Base-by-base conservation (phyloP, 2,888 invertebrate genomes). In the Trichacis sp. region DNA sequence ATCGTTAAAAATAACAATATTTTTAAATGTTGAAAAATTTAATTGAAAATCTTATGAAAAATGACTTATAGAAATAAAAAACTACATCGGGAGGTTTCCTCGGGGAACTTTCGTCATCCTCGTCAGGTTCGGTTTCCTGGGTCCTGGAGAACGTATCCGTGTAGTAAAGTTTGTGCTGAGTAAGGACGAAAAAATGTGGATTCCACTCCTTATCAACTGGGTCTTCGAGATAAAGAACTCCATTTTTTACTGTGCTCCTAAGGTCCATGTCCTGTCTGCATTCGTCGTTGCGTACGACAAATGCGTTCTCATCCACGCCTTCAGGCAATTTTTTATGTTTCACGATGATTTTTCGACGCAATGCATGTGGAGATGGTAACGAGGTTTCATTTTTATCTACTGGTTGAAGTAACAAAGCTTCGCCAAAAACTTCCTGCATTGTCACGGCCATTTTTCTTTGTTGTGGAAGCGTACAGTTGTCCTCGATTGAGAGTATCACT, bases 241-340 rank as follows among this genome's bases (percentile, higher is more conserved):
- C 97, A 82, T 95, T 97, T 85, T 95, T 96, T 0, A 95, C 89
- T 0, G 94, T 91, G 79, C 92, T 94, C 49, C 94, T 87, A 45
- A 94, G 85, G 80, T 94, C 94, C 82, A 93, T 87, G 72, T 95
- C 95, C 57, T 82, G 82, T 36, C 87, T 88, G 2, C 88, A 89
- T 80, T 90, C 89, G 62, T 91, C 91, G 73, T 90, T 91, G 60
- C 86, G 85, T 66, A 88, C 72, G 62, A 87, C 73, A 72, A 91
- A 88, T 0, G 89, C 88, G 68, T 87, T 88, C 76, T 93, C 93
- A 60, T 94, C 94, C 42, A 90, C 93, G 1, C 94, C 95, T 71
- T 96, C 96, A 0, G 96, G 96, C 11, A 97, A 86, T 79, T 97
- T 97, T 79, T 97, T 97, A 79, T 97, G 97, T 84, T 97, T 96